Conservation (phyloP, 2,797 vertebrate species). For the Sebastes vulpes region DNA sequence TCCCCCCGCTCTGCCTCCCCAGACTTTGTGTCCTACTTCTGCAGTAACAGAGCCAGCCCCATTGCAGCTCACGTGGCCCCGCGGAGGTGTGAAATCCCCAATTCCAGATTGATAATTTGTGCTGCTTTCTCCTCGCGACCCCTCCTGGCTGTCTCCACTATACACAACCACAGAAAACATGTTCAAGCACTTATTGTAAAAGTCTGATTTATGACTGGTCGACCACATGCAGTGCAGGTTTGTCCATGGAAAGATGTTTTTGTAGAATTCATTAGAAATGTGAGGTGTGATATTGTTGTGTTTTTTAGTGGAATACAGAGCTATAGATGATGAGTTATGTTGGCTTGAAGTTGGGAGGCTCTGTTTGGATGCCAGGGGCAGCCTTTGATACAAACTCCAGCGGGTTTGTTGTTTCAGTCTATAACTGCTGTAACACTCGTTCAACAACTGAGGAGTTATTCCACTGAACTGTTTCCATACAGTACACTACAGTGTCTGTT, state of each 20-base stretch:
- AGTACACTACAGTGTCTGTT: neutral
- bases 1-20: neutral
- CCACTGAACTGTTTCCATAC: neutral
- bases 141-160: neutral
- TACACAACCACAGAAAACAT: neutral
- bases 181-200: neutral
- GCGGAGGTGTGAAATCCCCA: slow-evolving; percentile 63
- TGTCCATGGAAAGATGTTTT: neutral
- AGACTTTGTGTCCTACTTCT: slow-evolving; percentile 74
- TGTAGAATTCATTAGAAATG: neutral
- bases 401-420: slow-evolving; percentile 21
- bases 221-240: neutral
- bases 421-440: slow-evolving; percentile 6
- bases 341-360: slow-evolving; percentile 7
- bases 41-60: neutral
- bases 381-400: slow-evolving; percentile 30
- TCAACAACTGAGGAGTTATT: slow-evolving; percentile 6
- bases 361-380: slow-evolving; percentile 14
- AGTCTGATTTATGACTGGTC: neutral
- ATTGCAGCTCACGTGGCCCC: slow-evolving; percentile 28
- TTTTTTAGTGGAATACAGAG: slow-evolving; percentile 2
- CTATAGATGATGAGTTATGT: neutral
- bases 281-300: neutral
- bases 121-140: slow-evolving; percentile 4
- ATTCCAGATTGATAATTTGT: slow-evolving; percentile 49